Base-by-base conservation (phyloP, 2,797 vertebrate genomes). In the Mus spretus region DNA sequence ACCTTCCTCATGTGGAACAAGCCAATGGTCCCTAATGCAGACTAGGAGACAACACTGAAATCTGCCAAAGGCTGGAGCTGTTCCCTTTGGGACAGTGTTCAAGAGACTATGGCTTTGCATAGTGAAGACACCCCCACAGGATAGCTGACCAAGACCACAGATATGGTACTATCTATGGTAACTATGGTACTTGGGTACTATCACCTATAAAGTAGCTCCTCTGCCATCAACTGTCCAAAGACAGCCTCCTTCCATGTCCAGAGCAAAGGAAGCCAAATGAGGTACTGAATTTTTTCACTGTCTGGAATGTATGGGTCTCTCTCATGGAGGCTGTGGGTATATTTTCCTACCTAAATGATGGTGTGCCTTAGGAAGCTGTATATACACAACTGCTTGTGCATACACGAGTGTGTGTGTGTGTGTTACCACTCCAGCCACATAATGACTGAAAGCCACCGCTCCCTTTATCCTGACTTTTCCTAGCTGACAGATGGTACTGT, bases 161-260 rank as follows among this genome's bases (percentile, higher is more conserved):
- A 99, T 1, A 97, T 98, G n/a, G n/a, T n/a, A n/a, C n/a, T n/a
- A n/a, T n/a, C n/a, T n/a, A n/a, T n/a, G n/a, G n/a, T n/a, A n/a
- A n/a, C n/a, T n/a, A n/a, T n/a, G n/a, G n/a, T n/a, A n/a, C 83
- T 53, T 96, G 34, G 99, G 99, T 0, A 98, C 98, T 63, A 99
- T 98, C 24, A 97, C 99, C 99, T 44, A 99, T 0, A 99, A 99
- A 63, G 98, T 99, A 19, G 98, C 99, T 14, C 98, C 96, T 0
- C 96, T 0, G 99, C 99, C 0, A 98, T 99, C 0, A 99, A 99
- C 94, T 99, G 99, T n/a, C 99, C 99, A 12, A 98, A 99, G 83
- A 82, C 96, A 0, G 99, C 99, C 0, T 99, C 99, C 15, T 99
- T 99, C 34, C 22, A 0, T 34, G 31, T 4, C 20, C 50, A 9